Evolutionary conservation across 2,113 vertebrate genomes (phyloP).

Genomic region (Onychorhynchus coronatus): DNA sequence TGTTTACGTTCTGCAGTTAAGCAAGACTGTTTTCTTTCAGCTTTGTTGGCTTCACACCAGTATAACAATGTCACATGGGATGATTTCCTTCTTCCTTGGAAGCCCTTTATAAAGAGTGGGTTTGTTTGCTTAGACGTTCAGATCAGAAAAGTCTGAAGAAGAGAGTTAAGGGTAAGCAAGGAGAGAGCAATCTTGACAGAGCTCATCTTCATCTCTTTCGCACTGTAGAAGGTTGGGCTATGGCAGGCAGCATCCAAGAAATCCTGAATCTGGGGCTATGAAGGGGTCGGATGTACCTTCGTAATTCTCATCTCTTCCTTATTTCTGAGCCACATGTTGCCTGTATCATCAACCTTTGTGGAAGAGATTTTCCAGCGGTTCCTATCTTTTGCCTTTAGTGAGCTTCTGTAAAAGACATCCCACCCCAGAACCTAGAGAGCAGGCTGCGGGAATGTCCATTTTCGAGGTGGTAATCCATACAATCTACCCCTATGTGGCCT

Average conservation of each 20-base stretch:
- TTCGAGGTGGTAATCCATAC: neutral
- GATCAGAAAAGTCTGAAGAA: neutral
- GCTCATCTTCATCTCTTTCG: neutral
- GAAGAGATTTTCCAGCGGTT: neutral
- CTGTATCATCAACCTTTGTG: neutral
- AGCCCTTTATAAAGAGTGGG: neutral
- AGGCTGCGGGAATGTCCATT: neutral
- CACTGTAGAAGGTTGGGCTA: neutral
- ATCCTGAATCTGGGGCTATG: neutral
- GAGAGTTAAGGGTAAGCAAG: neutral
- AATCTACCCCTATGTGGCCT: neutral
- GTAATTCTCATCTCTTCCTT: neutral
- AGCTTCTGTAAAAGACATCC: neutral
- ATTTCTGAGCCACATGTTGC: neutral
- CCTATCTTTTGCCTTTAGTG: neutral
- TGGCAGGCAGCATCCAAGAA: fast-evolving
- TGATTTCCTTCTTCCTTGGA: neutral
- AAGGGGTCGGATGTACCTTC: fast-evolving
- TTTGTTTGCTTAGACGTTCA: neutral
- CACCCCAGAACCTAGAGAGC: neutral
- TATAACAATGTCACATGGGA: neutral
- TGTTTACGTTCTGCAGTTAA: neutral
- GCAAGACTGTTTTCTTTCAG: neutral
- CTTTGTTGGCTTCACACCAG: neutral
- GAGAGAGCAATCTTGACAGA: neutral